Conservation (phyloP, 2,797 vertebrate species). For the Yasuhikotakia modesta region DNA sequence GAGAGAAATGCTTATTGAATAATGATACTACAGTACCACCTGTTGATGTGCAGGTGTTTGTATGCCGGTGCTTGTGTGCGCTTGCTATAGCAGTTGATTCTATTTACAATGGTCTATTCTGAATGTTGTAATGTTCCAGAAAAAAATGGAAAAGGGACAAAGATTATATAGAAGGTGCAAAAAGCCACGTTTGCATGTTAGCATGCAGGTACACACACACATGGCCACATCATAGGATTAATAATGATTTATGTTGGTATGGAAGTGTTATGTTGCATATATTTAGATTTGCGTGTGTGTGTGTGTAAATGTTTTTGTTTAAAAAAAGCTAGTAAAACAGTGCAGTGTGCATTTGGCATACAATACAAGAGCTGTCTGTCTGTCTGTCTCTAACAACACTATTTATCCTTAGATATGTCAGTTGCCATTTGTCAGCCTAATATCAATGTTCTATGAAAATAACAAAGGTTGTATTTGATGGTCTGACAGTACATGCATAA, state of each 20-base stretch:
- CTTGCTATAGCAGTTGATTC: not conserved
- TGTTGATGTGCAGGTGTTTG: not conserved
- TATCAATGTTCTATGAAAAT: not conserved
- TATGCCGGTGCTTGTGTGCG: not conserved
- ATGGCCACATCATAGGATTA: not conserved
- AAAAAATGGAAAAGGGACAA: not conserved
- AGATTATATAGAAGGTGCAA: not conserved
- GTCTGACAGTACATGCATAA: not conserved
- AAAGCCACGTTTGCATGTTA: not conserved
- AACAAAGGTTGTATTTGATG: not conserved
- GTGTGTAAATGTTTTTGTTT: not conserved
- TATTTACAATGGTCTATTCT: not conserved
- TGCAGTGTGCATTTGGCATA: not conserved
- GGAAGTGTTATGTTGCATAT: not conserved
- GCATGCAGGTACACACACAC: not conserved
- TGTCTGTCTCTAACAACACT: not conserved
- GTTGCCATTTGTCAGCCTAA: not conserved
- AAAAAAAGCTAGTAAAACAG: not conserved
- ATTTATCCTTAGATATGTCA: constrained; percentile 2
- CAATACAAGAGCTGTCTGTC: not conserved
- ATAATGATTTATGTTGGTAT: not conserved
- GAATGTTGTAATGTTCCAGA: not conserved
- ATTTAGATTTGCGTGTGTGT: not conserved
- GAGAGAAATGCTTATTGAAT: not conserved
- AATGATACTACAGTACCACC: not conserved